Conservation (phyloP, 2,113 vertebrate genomes). For the Tenebrosternarchus preto region DNA sequence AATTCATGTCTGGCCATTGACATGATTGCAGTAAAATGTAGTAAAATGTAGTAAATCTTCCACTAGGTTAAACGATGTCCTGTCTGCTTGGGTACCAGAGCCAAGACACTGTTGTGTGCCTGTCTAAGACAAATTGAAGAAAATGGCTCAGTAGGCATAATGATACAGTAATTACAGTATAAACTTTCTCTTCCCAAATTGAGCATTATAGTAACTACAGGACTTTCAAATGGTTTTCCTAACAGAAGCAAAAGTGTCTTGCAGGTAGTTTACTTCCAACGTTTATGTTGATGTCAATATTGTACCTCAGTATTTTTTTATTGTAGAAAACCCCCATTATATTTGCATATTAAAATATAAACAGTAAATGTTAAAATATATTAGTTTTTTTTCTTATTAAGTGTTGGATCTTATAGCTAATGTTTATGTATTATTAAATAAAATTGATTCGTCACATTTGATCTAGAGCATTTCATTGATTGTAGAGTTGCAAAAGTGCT, state of each 20-base stretch:
- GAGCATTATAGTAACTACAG: not conserved
- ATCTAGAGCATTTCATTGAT: not conserved
- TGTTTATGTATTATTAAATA: slow-evolving; percentile 18
- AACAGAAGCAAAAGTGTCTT: not conserved
- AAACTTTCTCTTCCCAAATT: not conserved
- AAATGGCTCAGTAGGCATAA: not conserved
- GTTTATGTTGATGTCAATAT: not conserved
- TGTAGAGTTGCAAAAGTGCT: not conserved
- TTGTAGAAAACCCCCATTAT: not conserved
- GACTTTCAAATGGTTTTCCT: too few species aligned
- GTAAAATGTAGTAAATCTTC: not conserved
- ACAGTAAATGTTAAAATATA: not conserved
- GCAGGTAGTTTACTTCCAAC: not conserved
- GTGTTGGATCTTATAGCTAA: not conserved
- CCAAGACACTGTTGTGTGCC: not conserved
- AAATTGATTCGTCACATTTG: not conserved
- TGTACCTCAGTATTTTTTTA: slow-evolving; percentile 2
- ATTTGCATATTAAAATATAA: not conserved
- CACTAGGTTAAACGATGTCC: not conserved
- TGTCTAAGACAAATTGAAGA: not conserved
- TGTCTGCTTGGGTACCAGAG: not conserved
- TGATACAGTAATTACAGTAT: not conserved
- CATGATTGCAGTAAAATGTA: not conserved
- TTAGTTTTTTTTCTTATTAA: not conserved
- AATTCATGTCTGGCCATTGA: not conserved